These are phyloP conservation scores for Epinotia demarniana DNA, from an alignment of 2,888 invertebrate species.

Conservation along the genomic window DNA sequence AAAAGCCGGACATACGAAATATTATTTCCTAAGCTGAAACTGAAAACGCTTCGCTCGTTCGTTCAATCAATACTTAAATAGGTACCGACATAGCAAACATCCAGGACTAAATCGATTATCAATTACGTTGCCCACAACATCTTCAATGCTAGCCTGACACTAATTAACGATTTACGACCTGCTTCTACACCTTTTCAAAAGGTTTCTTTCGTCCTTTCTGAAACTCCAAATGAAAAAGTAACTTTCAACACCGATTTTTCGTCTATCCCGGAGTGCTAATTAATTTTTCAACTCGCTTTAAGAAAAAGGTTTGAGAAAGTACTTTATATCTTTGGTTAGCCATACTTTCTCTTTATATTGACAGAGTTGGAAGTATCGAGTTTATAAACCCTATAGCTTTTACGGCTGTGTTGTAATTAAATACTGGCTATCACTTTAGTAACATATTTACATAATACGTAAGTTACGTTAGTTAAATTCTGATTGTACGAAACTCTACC, in stretches of 20 bases:
- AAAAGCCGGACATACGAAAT: too few relatives aligned
- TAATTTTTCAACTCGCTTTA: slow-evolving; percentile 46
- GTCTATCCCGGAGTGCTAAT: slow-evolving; percentile 45
- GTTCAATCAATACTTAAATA: too few relatives aligned
- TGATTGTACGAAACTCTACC: too few relatives aligned
- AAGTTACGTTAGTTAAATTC: too few relatives aligned
- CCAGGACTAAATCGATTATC: too few relatives aligned
- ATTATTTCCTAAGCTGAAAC: too few relatives aligned
- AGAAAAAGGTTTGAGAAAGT: slow-evolving; percentile 32
- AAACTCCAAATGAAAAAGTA: slow-evolving; percentile 45
- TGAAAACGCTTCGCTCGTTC: too few relatives aligned
- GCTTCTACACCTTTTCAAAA: slow-evolving; percentile 29
- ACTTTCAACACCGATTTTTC: slow-evolving; percentile 45
- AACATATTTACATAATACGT: too few relatives aligned
- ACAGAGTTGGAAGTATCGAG: neutral
- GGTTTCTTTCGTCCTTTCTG: slow-evolving; percentile 12
- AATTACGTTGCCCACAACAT: neutral
- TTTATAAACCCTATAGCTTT: too few relatives aligned
- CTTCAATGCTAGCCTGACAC: neutral
- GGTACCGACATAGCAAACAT: too few relatives aligned
- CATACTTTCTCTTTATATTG: neutral
- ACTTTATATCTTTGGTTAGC: slow-evolving; percentile 23
- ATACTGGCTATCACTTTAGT: too few relatives aligned
- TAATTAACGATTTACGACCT: slow-evolving; percentile 17
- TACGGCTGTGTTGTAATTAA: too few relatives aligned